These are phyloP conservation scores for Neopelma chrysocephalum DNA, from an alignment of 2,797 vertebrate species.

Conservation along the genomic window DNA sequence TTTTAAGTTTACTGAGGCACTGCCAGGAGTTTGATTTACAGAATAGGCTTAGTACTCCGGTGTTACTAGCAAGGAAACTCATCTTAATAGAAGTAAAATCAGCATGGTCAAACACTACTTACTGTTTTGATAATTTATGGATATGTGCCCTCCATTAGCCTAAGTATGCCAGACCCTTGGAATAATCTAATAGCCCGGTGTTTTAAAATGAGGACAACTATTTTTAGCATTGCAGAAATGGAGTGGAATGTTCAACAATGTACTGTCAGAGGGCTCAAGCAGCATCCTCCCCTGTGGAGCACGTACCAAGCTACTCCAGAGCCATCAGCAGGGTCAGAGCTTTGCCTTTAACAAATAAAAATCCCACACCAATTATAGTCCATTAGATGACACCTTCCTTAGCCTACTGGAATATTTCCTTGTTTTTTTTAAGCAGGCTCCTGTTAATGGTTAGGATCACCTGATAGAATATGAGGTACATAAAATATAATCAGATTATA, in stretches of 20 bases:
- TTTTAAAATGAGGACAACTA: slow-evolving; percentile 61
- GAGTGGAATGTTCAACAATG: slow-evolving; percentile 45
- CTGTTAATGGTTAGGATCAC: background rate
- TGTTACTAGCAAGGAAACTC: background rate
- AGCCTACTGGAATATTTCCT: background rate
- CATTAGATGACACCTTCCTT: background rate
- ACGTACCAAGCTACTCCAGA: background rate
- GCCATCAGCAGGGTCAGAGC: background rate
- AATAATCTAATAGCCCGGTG: slow-evolving; percentile 46
- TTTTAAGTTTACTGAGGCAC: background rate
- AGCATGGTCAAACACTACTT: background rate
- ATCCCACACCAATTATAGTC: background rate
- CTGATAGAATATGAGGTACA: background rate
- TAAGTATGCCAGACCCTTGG: slow-evolving; percentile 9
- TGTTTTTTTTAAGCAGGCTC: background rate
- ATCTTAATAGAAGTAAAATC: slow-evolving; percentile 36
- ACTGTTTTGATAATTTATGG: slow-evolving; percentile 59
- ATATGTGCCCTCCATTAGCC: slow-evolving; percentile 25
- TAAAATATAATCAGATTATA: background rate
- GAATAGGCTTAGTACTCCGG: background rate
- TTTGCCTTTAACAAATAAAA: background rate
- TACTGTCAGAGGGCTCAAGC: background rate
- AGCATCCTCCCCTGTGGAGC: background rate
- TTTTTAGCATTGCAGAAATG: slow-evolving; percentile 61
- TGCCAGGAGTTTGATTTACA: background rate